These are phyloP conservation scores for Platycercus adscitus DNA, from an alignment of 2,113 vertebrate species.

Conservation along the genomic window DNA sequence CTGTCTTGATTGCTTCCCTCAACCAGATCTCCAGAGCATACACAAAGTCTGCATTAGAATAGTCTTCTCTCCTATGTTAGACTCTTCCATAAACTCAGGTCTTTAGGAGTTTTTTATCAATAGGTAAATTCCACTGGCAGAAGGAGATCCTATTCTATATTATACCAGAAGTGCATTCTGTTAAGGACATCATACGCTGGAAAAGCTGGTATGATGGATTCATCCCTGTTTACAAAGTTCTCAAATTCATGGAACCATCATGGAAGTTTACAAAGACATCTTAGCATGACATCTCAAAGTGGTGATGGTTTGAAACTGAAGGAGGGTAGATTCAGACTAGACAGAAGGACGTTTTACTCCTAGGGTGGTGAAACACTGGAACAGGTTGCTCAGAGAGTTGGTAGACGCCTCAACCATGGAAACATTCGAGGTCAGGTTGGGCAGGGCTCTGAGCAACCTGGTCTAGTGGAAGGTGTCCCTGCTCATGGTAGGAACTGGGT, in stretches of 20 bases:
- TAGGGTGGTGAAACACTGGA: not conserved
- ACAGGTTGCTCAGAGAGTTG: not conserved
- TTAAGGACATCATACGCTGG: not conserved
- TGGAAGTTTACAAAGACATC: not conserved
- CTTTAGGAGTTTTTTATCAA: not conserved
- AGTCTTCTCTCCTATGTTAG: not conserved
- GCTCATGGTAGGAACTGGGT: too few relatives aligned
- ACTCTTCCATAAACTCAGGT: not conserved
- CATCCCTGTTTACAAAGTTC: not conserved
- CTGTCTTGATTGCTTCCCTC: constrained; percentile 19
- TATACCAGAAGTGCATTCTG: not conserved
- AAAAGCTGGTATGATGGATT: not conserved
- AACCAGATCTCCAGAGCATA: not conserved
- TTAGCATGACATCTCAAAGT: accelerated
- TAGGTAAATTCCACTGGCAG: not conserved
- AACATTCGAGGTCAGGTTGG: not conserved
- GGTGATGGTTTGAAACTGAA: not conserved
- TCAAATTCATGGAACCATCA: not conserved
- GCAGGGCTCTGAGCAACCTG: accelerated
- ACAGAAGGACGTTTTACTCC: accelerated
- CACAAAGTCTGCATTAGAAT: not conserved
- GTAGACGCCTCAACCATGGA: not conserved
- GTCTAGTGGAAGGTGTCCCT: not conserved
- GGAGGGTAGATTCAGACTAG: not conserved
- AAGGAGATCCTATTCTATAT: accelerated